A percentile compares a stretch with the other conserved stretches of the same genome.
Evolutionary conservation across 2,888 invertebrate genomes (phyloP).

Genomic region (Ichneumoninae sp.): DNA sequence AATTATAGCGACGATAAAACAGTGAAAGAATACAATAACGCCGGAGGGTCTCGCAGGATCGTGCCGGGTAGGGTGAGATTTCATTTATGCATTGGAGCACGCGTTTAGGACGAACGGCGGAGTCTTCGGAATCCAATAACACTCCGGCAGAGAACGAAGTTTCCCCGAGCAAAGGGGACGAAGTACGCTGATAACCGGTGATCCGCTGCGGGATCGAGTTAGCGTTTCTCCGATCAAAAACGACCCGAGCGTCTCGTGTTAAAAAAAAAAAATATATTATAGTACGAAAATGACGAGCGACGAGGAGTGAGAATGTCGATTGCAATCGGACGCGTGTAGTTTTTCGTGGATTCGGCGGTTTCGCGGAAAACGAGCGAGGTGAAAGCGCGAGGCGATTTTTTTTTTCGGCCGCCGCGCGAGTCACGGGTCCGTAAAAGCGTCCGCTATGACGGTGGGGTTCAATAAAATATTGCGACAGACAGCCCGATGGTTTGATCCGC

Average conservation of each 20-base stretch:
- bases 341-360: constrained; percentile 53
- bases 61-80: constrained; percentile 49
- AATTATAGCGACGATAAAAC: constrained; percentile 63
- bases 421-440: constrained; percentile 68
- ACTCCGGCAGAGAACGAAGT: background rate
- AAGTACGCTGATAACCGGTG: background rate
- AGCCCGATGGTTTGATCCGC: constrained; percentile 59
- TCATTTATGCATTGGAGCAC: constrained; percentile 43
- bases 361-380: constrained; percentile 37
- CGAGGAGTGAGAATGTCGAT: constrained; percentile 26
- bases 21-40: constrained; percentile 55
- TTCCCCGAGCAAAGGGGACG: constrained; percentile 7
- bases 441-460: constrained; percentile 76
- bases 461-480: constrained; percentile 81
- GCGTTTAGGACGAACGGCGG: constrained; percentile 25
- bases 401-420: background rate
- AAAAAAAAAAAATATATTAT: background rate
- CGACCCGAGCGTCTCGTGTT: background rate
- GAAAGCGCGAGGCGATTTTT: constrained; percentile 6
- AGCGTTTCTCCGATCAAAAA: background rate
- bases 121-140: constrained; percentile 19
- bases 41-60: constrained; percentile 19
- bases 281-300: background rate
- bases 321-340: constrained; percentile 48
- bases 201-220: background rate